These are phyloP conservation scores for Varanus komodoensis DNA, from an alignment of 2,113 vertebrate species.

Conservation along the genomic window DNA sequence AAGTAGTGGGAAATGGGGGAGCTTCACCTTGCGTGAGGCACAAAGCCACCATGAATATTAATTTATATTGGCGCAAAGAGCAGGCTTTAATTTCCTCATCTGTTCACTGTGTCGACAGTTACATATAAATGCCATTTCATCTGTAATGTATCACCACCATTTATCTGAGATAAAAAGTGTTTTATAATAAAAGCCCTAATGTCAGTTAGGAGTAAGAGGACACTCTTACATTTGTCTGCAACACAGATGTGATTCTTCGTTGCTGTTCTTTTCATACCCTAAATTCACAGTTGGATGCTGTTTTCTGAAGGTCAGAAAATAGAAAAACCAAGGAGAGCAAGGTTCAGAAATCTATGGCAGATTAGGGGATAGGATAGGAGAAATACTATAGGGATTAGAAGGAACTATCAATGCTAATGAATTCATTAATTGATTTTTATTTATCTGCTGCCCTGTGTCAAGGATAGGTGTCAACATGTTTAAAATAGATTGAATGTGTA, in stretches of 20 bases:
- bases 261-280: not conserved
- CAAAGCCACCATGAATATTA: too few species aligned
- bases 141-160: not conserved
- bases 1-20: too few species aligned
- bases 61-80: not conserved
- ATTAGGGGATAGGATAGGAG: not conserved
- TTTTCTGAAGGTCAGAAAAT: not conserved
- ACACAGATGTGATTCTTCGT: not conserved
- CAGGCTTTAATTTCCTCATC: not conserved
- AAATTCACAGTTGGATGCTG: not conserved
- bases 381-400: not conserved
- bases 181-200: not conserved
- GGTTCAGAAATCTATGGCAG: not conserved
- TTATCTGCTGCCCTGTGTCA: slow-evolving; percentile 6
- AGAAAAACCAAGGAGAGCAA: not conserved
- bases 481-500: slow-evolving; percentile 10
- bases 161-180: not conserved
- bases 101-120: not conserved
- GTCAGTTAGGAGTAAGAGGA: not conserved
- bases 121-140: too few species aligned
- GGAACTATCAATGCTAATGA: not conserved
- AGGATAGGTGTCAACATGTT: slow-evolving; percentile 8
- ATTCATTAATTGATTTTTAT: slow-evolving; percentile 31
- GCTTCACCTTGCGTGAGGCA: too few species aligned
- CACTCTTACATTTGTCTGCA: not conserved